Conservation (phyloP, 2,797 vertebrate species). For the Pteronotus mesoamericanus region DNA sequence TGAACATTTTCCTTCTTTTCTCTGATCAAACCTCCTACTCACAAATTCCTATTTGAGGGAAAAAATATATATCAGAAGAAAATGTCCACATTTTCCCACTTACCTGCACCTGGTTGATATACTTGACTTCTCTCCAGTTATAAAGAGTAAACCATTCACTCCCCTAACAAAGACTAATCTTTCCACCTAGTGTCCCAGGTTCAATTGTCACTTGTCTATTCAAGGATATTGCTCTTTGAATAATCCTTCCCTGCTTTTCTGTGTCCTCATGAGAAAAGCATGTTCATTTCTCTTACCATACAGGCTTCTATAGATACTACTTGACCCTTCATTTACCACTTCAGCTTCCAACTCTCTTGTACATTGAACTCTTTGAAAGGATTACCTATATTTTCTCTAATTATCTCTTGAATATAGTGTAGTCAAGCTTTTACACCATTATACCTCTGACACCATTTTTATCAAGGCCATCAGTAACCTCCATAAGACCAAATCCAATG, state of each 20-base stretch:
- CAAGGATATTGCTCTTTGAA: neutral
- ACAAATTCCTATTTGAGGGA: neutral
- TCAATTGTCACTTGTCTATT: neutral
- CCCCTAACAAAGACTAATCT: neutral
- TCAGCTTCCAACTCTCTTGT: neutral
- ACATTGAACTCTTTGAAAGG: neutral
- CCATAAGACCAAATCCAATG: neutral
- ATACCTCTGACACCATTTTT: neutral
- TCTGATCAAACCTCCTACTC: neutral
- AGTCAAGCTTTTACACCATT: neutral
- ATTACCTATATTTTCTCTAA: neutral
- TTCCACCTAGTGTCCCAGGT: neutral
- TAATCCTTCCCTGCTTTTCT: neutral
- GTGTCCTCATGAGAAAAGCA: neutral
- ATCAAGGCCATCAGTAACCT: neutral
- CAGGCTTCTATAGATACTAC: neutral
- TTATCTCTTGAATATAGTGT: neutral
- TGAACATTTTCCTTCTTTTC: neutral
- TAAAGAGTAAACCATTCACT: neutral
- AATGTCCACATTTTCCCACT: neutral
- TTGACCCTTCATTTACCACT: neutral
- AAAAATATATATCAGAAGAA: neutral
- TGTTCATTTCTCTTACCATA: neutral
- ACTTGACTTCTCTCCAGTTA: neutral
- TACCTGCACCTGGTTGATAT: neutral